Evolutionary conservation across 1,140 invertebrate genomes (phyloP).

Genomic region (Charaxes varanes): DNA sequence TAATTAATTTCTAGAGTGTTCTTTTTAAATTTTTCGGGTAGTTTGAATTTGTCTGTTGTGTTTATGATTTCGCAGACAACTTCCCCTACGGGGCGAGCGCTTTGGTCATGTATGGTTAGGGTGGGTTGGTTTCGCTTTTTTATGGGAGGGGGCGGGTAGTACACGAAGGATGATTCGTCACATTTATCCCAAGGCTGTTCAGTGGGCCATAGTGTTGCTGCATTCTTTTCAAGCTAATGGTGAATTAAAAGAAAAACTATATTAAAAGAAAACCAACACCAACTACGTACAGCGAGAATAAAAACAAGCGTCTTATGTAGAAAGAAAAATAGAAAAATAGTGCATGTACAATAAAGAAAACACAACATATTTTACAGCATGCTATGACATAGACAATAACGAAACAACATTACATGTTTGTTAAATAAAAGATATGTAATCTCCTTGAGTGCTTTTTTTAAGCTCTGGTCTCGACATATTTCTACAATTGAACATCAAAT

Average conservation of each 20-base stretch:
- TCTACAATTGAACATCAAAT: too few species aligned
- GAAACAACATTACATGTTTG: too few species aligned
- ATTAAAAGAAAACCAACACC: constrained; percentile 29
- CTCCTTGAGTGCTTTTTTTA: too few species aligned
- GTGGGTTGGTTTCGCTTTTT: constrained; percentile 9
- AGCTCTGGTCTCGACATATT: too few species aligned
- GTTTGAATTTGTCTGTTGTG: constrained; percentile 34
- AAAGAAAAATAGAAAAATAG: background rate
- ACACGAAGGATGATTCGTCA: constrained; percentile 51
- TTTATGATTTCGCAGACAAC: constrained; percentile 47
- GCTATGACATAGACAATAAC: too few species aligned
- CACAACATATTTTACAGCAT: too few species aligned
- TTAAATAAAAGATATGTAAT: too few species aligned
- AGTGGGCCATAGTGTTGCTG: constrained; percentile 46
- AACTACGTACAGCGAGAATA: constrained; percentile 28
- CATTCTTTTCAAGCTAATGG: constrained; percentile 61
- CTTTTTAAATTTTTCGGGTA: constrained; percentile 37
- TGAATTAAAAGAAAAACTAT: constrained; percentile 44
- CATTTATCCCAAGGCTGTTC: constrained; percentile 51
- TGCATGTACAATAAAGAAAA: background rate
- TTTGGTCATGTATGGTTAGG: constrained; percentile 1
- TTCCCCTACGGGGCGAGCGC: constrained; percentile 27
- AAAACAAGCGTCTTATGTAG: constrained; percentile 12
- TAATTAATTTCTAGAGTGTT: constrained; percentile 27
- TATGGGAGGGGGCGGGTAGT: constrained; percentile 25